Conservation (phyloP, 2,113 vertebrate genomes). For the Pseudorectes ferrugineus region DNA sequence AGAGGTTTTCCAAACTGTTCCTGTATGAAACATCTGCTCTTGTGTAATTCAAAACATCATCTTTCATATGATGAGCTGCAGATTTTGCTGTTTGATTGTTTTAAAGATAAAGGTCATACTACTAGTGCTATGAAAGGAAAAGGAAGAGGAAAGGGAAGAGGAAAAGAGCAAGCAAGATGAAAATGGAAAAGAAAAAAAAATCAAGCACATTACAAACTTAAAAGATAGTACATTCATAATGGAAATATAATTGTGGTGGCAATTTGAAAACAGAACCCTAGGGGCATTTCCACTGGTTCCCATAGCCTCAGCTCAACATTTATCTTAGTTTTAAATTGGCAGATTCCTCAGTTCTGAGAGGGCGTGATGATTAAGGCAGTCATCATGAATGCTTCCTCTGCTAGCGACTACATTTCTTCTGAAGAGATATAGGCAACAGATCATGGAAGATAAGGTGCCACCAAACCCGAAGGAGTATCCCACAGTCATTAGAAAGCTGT, state of each 20-base stretch:
- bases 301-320: not conserved
- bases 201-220: not conserved
- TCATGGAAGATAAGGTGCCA: not conserved
- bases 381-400: not conserved
- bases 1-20: not conserved
- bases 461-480: not conserved
- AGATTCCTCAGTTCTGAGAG: not conserved
- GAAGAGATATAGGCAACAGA: not conserved
- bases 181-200: not conserved
- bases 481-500: not conserved
- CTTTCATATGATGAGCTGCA: not conserved
- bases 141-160: not conserved
- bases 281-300: not conserved
- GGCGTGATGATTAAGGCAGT: not conserved
- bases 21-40: not conserved
- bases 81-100: not conserved
- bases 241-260: not conserved
- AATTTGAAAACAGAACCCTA: not conserved
- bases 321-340: not conserved
- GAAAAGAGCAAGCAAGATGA: not conserved
- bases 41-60: not conserved
- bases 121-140: not conserved
- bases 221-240: not conserved
- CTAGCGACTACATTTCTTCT: not conserved
- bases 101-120: not conserved